These are phyloP conservation scores for Nothocercus julius DNA, from an alignment of 2,113 vertebrate species.

Conservation along the genomic window DNA sequence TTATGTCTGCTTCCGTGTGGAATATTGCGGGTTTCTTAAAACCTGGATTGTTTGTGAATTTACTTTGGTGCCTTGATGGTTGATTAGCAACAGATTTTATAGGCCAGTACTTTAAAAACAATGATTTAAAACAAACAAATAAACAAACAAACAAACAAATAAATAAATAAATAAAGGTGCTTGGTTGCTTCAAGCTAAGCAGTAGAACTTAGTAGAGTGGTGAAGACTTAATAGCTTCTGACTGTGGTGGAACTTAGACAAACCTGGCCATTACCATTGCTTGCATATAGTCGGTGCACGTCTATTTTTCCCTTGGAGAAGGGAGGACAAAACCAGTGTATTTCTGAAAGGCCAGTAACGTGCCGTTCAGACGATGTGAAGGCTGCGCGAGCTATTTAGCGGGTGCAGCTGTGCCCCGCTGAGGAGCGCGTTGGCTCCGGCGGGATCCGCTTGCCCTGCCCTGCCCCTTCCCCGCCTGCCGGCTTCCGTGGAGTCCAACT, in stretches of 20 bases:
- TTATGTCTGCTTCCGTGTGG: background rate
- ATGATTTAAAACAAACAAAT: background rate
- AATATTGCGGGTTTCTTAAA: background rate
- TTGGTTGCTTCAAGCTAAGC: background rate
- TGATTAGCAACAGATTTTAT: constrained; percentile 33
- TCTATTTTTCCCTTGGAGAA: background rate
- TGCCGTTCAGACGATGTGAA: fast-evolving
- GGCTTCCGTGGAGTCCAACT: background rate
- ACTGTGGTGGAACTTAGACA: background rate
- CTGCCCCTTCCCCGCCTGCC: background rate
- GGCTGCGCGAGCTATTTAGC: fast-evolving
- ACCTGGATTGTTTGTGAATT: background rate
- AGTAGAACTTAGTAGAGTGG: background rate
- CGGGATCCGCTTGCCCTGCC: background rate
- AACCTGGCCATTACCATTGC: background rate
- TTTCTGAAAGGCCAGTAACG: background rate
- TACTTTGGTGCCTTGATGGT: constrained; percentile 42
- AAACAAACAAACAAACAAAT: background rate
- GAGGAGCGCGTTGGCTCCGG: background rate
- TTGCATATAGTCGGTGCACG: background rate
- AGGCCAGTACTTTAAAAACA: constrained; percentile 20
- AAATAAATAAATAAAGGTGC: background rate
- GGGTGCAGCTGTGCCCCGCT: background rate
- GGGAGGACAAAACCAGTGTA: background rate
- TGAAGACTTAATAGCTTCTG: background rate